phyloP scores from a whole-genome alignment of 2,888 invertebrate species.

The Linhomoeus sp. region DNA sequence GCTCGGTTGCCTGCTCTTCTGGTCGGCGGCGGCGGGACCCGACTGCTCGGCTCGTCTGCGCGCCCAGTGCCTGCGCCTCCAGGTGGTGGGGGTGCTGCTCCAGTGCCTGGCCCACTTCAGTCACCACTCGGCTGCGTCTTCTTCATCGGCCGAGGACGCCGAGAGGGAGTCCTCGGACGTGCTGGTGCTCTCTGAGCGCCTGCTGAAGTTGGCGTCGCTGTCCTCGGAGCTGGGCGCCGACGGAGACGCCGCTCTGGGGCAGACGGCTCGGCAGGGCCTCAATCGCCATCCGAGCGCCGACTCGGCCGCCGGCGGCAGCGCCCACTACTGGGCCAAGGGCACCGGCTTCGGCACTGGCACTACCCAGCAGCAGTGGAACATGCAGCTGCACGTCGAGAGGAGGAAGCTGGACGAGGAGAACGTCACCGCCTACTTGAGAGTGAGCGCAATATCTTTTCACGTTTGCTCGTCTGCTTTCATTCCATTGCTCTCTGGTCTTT shows the following conservation, averaged over 20 bases:
- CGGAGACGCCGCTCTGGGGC: neutral
- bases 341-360: slow-evolving; percentile 91
- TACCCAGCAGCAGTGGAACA: slow-evolving; percentile 86
- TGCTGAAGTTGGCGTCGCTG: neutral
- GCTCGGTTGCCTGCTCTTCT: no score
- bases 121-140: no score
- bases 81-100: no score
- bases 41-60: no score
- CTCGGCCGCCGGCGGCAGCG: slow-evolving; percentile 33
- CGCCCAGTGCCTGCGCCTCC: no score
- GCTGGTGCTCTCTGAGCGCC: neutral
- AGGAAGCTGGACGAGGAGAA: slow-evolving; percentile 82
- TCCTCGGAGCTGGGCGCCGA: neutral
- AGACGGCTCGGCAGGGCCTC: neutral
- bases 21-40: no score
- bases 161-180: no score
- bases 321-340: slow-evolving; percentile 61
- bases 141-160: no score
- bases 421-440: slow-evolving; percentile 58
- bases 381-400: slow-evolving; percentile 65
- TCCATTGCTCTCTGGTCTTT: neutral
- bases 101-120: no score
- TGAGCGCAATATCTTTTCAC: slow-evolving; percentile 13
- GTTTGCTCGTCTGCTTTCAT: neutral
- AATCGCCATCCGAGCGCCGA: neutral